Evolutionary conservation across 2,797 vertebrate species (phyloP), one percentile per base, ranked within the genome.

Genomic region (Danio albolineatus): DNA sequence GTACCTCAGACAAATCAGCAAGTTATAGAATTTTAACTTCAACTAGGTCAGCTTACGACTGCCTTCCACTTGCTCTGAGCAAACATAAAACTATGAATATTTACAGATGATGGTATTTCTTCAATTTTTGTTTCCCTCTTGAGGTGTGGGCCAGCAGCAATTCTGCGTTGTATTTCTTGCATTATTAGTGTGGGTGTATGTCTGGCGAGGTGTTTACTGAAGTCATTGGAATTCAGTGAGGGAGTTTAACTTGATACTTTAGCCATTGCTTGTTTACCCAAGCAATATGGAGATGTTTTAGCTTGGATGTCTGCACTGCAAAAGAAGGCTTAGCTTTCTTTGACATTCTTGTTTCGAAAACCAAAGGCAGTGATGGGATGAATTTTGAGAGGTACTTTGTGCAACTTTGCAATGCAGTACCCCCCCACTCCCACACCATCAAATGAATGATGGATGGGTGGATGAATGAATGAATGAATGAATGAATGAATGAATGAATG

Each of bases 91-190:
- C 36, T 49, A 65, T 70, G 49, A 60, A 79, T 79, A 82, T 84
- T 84, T 75, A 79, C 83, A 59, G 38, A 79, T 66, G 56, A 57
- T 54, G 61, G 54, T 76, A 54, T 79, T 78, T 56, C 48, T 53
- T 67, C 8, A 60, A 17, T n/a, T 41, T 62, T 56, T 77, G 7
- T 54, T 69, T 41, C 43, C 46, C 69, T 66, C 10, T 60, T 53
- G 13, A 64, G 60, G 39, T 73, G 59, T 48, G 17, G 41, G n/a
- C 49, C 16, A 67, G 17, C 41, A 38, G 21, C 60, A 48, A 1
- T 71, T 73, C 10, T 60, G 64, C 6, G 14, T 60, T n/a, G 56
- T 21, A 36, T 14, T 81, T 16, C 44, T 73, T 60, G 64, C 17
- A 10, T 70, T 75, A 53, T 56, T 70, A 10, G 46, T 48, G 59